These are phyloP conservation scores for Sapayoa aenigma DNA, from an alignment of 2,113 vertebrate species.

Conservation along the genomic window DNA sequence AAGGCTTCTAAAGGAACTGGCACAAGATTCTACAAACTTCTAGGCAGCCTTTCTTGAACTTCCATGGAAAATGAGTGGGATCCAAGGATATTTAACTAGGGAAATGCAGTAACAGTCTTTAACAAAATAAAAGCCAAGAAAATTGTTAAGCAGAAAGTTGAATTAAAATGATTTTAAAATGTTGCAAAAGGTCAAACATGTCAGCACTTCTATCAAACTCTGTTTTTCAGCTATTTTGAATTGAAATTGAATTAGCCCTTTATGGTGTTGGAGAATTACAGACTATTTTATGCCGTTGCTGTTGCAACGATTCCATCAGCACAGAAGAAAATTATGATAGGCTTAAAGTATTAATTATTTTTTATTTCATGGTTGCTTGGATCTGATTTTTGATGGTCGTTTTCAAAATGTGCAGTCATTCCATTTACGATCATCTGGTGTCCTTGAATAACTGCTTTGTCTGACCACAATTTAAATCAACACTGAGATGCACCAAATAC, in stretches of 20 bases:
- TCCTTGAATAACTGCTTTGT: neutral
- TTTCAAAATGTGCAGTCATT: neutral
- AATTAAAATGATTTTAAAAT: neutral
- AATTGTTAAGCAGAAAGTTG: neutral
- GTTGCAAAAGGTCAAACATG: neutral
- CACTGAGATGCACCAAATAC: neutral
- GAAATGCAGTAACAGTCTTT: neutral
- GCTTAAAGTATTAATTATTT: neutral
- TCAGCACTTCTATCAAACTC: neutral
- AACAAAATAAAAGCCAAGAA: neutral
- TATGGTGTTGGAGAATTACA: neutral
- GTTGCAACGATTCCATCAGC: neutral
- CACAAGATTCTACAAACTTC: neutral
- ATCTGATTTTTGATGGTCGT: neutral
- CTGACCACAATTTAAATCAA: neutral
- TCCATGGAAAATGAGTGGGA: neutral
- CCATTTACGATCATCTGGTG: rapidly evolving
- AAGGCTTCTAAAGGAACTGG: neutral
- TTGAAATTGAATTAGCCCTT: neutral
- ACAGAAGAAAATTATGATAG: neutral
- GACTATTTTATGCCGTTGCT: neutral
- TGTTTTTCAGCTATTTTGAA: neutral
- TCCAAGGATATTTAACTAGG: neutral
- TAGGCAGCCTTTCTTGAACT: neutral
- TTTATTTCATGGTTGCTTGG: neutral